A percentile compares a stretch with the other conserved stretches of the same genome.
Conservation (phyloP, 2,797 vertebrate species). For the Podarcis siculus region DNA sequence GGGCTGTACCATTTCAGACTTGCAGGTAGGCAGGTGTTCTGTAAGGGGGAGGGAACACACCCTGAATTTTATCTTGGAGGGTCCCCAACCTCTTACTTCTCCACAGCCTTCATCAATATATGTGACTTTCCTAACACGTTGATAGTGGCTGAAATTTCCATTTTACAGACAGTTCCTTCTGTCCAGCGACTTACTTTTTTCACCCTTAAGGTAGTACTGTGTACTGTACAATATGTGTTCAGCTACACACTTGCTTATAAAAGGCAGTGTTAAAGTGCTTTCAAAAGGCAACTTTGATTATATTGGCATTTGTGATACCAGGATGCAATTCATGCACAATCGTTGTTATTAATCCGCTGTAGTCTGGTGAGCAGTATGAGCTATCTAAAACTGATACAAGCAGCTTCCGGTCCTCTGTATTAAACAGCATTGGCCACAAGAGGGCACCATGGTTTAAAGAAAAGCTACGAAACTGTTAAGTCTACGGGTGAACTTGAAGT, state of each 20-base stretch:
- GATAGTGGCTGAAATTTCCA: too few relatives aligned
- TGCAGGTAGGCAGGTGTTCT: not conserved
- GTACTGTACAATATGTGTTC: not conserved
- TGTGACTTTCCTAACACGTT: not conserved
- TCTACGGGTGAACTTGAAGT: not conserved
- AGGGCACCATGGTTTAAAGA: conserved; percentile 75
- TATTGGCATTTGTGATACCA: not conserved
- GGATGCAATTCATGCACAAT: not conserved
- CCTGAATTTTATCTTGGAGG: not conserved
- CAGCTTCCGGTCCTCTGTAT: not conserved
- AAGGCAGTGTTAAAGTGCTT: not conserved
- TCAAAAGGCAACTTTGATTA: not conserved
- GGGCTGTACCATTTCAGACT: not conserved
- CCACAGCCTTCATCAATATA: not conserved
- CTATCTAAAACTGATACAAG: not conserved
- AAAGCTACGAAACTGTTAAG: not conserved
- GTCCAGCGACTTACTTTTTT: not conserved
- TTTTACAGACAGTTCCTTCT: not conserved
- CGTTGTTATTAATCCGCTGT: not conserved
- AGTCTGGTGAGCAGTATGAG: too few relatives aligned
- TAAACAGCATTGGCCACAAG: conserved; percentile 70
- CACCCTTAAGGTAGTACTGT: not conserved
- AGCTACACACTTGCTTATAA: not conserved
- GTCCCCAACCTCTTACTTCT: too few relatives aligned
- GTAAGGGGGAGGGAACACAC: too few relatives aligned